phyloP scores from a whole-genome alignment of 2,797 vertebrate genomes.

The Oreortyx pictus region DNA sequence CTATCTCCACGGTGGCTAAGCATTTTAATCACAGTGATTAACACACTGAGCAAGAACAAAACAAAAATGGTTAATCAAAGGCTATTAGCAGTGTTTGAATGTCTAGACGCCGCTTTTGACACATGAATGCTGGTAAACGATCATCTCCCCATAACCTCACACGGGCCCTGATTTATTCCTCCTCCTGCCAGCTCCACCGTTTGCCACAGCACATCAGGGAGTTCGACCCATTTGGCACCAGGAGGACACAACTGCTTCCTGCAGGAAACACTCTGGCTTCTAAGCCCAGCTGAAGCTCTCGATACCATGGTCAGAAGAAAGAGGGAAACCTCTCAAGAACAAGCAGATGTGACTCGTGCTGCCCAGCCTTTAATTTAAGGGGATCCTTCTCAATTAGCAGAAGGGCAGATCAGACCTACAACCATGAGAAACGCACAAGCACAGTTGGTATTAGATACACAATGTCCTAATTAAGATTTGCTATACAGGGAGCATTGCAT shows the following conservation, averaged over 20 bases:
- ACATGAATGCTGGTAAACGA: slow-evolving; percentile 65
- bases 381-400: fast-evolving
- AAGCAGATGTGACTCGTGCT: no score
- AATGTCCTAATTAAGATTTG: not conserved
- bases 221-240: slow-evolving; percentile 54
- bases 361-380: fast-evolving
- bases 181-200: slow-evolving; percentile 33
- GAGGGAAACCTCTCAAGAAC: not conserved
- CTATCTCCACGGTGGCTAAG: slow-evolving; percentile 67
- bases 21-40: slow-evolving; percentile 77
- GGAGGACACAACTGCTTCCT: not conserved
- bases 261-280: not conserved
- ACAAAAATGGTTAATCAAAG: slow-evolving; percentile 75
- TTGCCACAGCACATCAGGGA: slow-evolving; percentile 21
- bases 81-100: slow-evolving; percentile 61
- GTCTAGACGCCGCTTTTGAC: slow-evolving; percentile 47
- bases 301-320: fast-evolving
- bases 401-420: not conserved
- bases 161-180: not conserved
- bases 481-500: not conserved
- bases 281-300: not conserved
- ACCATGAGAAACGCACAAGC: not conserved
- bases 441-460: not conserved
- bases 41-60: slow-evolving; percentile 72
- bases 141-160: slow-evolving; percentile 35